A percentile compares a stretch with the other conserved stretches of the same genome.
phyloP scores from a whole-genome alignment of 2,797 vertebrate genomes.

The Artibeus jamaicensis region DNA sequence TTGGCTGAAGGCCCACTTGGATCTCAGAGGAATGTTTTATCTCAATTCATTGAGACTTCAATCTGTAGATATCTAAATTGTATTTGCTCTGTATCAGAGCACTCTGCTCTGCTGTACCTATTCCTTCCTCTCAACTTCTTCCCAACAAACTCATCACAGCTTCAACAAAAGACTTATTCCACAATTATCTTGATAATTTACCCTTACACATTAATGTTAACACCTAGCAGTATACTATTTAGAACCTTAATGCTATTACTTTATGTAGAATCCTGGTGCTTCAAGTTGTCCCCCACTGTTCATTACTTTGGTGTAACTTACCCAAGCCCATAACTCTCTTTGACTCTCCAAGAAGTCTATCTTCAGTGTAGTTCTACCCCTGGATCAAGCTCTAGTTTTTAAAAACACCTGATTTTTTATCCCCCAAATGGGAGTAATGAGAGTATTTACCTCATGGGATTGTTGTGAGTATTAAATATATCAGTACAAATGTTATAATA shows the following conservation, averaged over 20 bases:
- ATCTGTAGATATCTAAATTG: neutral
- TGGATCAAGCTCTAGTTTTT: neutral
- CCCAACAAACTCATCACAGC: neutral
- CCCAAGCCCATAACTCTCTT: neutral
- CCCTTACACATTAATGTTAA: neutral
- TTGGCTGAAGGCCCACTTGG: neutral
- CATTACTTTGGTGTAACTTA: neutral
- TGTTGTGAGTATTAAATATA: conserved; percentile 17
- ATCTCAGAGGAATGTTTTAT: neutral
- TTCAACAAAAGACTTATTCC: neutral
- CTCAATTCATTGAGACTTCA: neutral
- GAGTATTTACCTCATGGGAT: neutral
- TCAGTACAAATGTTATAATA: neutral
- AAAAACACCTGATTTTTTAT: neutral
- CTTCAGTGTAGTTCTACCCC: neutral
- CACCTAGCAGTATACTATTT: neutral
- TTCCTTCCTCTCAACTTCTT: neutral
- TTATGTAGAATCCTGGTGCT: neutral
- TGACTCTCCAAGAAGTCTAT: neutral
- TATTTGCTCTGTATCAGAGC: neutral
- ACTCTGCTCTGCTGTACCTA: neutral
- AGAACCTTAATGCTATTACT: neutral
- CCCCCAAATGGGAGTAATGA: neutral
- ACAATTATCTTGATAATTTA: neutral
- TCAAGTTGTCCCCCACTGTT: neutral